Evolutionary conservation across 1,140 invertebrate genomes (phyloP).

Genomic region (Bombus superbus): DNA sequence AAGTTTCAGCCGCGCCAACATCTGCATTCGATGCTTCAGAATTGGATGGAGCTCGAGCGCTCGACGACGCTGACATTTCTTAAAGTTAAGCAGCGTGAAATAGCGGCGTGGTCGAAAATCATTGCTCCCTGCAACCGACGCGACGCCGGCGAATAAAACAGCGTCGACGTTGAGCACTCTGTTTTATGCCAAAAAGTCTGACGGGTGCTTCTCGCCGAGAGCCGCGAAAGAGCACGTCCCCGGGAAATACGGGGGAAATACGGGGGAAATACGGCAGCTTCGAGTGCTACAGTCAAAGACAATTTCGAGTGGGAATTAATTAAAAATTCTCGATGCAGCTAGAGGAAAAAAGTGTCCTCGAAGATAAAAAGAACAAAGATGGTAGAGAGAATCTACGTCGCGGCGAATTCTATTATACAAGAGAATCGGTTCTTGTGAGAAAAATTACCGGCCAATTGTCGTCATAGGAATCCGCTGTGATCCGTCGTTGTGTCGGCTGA

Average conservation of each 20-base stretch:
- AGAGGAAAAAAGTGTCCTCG: not conserved
- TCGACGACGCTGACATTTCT: not conserved
- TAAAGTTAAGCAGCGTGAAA: not conserved
- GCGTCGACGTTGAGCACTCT: constrained; percentile 9
- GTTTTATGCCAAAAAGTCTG: constrained; percentile 30
- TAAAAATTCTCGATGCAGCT: not conserved
- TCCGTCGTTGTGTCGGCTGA: not conserved
- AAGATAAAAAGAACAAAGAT: not conserved
- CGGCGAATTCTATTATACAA: not conserved
- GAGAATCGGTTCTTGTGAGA: not conserved
- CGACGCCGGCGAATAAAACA: constrained; percentile 21
- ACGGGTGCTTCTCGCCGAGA: not conserved
- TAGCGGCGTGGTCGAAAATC: constrained; percentile 1
- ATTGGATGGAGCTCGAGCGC: not conserved
- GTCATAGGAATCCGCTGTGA: not conserved
- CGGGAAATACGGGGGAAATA: not conserved
- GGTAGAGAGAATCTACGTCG: no score
- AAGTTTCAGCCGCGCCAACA: not conserved
- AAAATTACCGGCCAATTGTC: not conserved
- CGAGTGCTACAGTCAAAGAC: not conserved
- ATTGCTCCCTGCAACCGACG: not conserved
- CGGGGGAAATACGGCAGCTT: not conserved
- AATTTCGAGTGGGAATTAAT: constrained; percentile 11
- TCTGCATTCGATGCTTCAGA: not conserved
- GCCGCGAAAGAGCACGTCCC: not conserved